Base-by-base conservation (phyloP, 64 coral and sea anemone genomes). In the Acropora tenuis region DNA sequence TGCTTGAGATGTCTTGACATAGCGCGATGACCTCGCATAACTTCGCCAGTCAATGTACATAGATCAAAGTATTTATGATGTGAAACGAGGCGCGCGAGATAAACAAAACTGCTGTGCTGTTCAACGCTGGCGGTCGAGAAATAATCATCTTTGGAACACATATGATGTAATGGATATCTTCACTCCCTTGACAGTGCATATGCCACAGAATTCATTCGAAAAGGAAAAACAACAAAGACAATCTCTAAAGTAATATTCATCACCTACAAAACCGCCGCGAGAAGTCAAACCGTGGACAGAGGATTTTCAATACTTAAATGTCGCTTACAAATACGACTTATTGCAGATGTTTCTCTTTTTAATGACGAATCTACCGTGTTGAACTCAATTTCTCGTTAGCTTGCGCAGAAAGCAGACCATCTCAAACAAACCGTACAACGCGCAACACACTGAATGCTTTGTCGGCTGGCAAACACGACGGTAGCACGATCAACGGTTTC, bases 191-290 rank as follows among this genome's bases (percentile, higher is more conserved):
- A 85, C 43, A 20, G 43, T n/a, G 16, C 65, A 5, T n/a, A 44
- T 10, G 66, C 43, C 43, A n/a, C 43, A 44, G 82, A 72, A 5
- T 71, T 8, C 65, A 85, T 69, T 85, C 43, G 60, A 15, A 63
- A 63, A 63, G 60, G 7, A 63, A 63, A 63, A 48, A n/a, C 18
- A 85, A 43, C n/a, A 71, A 85, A 85, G 69, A 68, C 68, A 85
- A 85, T 72, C 63, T 72, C 65, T 72, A 71, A 71, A 41, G 68
- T 72, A 85, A 85, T 85, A 85, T 85, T 85, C 82, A 69, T 40
- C 30, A 30, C 30, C 10, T 61, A 85, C 65, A 46, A 84, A 72
- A 85, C 82, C 82, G 65, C 82, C 69, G 63, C 48, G 43, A 15
- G 18, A 40, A 71, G 6, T 71, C 68, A 71, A 4, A 71, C 19